phyloP scores from a whole-genome alignment of 2,888 invertebrate species.

The Rhagonycha lutea region DNA sequence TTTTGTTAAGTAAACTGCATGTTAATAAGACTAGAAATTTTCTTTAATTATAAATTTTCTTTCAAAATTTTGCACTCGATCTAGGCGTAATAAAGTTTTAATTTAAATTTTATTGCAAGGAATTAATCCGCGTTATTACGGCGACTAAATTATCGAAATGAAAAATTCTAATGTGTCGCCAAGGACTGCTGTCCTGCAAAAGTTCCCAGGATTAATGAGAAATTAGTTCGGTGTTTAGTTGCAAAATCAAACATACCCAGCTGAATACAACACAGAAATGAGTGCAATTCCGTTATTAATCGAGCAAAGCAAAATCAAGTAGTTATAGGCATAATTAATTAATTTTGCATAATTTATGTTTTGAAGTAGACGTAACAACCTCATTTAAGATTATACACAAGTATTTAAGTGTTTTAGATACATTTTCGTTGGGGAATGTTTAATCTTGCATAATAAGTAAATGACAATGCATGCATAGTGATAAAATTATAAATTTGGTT shows the following conservation, averaged over 20 bases:
- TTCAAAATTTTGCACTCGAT: not conserved
- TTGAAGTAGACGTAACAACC: constrained; percentile 11
- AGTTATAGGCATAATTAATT: constrained; percentile 18
- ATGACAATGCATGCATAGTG: not conserved
- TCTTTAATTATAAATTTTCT: no score
- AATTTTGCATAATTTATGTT: constrained; percentile 10
- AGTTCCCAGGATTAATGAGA: not conserved
- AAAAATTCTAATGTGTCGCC: not conserved
- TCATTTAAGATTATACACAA: constrained; percentile 2
- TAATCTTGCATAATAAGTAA: not conserved
- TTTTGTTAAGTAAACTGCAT: no score
- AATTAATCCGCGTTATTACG: not conserved
- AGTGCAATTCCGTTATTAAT: constrained; percentile 11
- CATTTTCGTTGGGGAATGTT: not conserved
- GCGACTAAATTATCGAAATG: not conserved
- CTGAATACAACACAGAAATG: constrained; percentile 3
- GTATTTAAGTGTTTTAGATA: not conserved
- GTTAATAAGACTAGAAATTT: no score
- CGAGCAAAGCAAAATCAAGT: constrained; percentile 5
- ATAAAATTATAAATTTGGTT: no score
- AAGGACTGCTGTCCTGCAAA: not conserved
- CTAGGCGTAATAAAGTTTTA: not conserved
- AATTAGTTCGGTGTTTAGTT: not conserved
- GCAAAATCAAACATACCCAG: not conserved
- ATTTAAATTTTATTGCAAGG: not conserved